Conservation (phyloP, 1,140 invertebrate genomes). For the Cyphomyrmex costatus region DNA sequence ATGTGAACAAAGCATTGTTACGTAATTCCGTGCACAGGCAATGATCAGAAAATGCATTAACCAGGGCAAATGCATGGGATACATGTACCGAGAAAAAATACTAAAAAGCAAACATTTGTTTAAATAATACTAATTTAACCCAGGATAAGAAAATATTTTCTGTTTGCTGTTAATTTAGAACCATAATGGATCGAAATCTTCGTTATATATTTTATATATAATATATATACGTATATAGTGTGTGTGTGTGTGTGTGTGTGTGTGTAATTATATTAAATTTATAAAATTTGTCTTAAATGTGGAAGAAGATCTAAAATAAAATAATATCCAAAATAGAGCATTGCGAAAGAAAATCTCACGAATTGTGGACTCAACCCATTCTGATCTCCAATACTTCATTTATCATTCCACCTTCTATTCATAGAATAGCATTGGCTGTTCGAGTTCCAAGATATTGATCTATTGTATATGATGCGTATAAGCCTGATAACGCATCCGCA, state of each 20-base stretch:
- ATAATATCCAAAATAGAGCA: not conserved
- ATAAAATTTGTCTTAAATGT: not conserved
- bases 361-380: not conserved
- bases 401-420: constrained; percentile 20
- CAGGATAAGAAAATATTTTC: not conserved
- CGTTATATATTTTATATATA: not conserved
- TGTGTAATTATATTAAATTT: not conserved
- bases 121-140: too few relatives aligned
- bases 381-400: constrained; percentile 6
- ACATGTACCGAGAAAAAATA: too few relatives aligned
- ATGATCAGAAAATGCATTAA: constrained; percentile 14
- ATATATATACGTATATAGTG: too few relatives aligned
- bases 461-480: constrained; percentile 3
- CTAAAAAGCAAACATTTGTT: too few relatives aligned
- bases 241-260: too few relatives aligned
- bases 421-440: constrained; percentile 12
- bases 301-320: not conserved
- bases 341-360: not conserved
- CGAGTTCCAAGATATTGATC: constrained; percentile 47
- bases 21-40: not conserved
- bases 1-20: not conserved
- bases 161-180: not conserved
- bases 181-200: not conserved
- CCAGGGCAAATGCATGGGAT: not conserved
- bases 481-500: not conserved